Evolutionary conservation across 2,888 invertebrate species (phyloP).

Genomic region (Meloe dianella): DNA sequence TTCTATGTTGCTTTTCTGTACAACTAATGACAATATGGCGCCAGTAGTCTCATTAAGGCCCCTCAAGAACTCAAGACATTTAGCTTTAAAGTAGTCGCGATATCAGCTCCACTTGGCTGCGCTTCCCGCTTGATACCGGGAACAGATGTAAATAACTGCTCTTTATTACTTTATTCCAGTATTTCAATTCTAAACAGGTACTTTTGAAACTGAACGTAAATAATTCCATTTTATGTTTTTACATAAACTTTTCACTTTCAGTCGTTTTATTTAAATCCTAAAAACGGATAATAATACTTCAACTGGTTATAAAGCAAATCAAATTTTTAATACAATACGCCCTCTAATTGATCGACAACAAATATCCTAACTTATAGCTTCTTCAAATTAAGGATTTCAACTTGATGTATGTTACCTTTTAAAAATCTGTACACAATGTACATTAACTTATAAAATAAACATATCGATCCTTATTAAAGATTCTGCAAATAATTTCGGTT

Average conservation of each 20-base stretch:
- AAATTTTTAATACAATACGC: not conserved
- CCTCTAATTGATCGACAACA: not conserved
- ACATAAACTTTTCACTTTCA: conserved; percentile 37
- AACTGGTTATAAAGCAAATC: not conserved
- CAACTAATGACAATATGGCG: conserved; percentile 39
- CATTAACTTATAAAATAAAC: not conserved
- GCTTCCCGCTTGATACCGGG: conserved; percentile 33
- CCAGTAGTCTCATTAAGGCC: conserved; percentile 37
- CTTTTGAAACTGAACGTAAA: conserved; percentile 38
- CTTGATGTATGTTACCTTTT: not conserved
- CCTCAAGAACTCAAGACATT: conserved; percentile 39
- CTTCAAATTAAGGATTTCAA: not conserved
- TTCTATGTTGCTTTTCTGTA: conserved; percentile 31
- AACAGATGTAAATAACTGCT: conserved; percentile 40
- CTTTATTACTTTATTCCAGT: conserved; percentile 37
- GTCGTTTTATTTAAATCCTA: conserved; percentile 4
- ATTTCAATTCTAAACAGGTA: conserved; percentile 39
- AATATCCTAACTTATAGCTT: not conserved
- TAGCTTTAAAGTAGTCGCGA: conserved; percentile 36
- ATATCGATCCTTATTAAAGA: too few relatives aligned
- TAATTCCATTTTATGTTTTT: conserved; percentile 35
- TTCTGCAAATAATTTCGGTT: not conserved
- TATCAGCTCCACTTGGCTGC: conserved; percentile 36
- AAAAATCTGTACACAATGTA: not conserved
- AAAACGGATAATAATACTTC: not conserved